A percentile compares a stretch with the other conserved stretches of the same genome.
Evolutionary conservation across 2,888 invertebrate genomes (phyloP).

Genomic region (Dasysyrphus albostriatus): DNA sequence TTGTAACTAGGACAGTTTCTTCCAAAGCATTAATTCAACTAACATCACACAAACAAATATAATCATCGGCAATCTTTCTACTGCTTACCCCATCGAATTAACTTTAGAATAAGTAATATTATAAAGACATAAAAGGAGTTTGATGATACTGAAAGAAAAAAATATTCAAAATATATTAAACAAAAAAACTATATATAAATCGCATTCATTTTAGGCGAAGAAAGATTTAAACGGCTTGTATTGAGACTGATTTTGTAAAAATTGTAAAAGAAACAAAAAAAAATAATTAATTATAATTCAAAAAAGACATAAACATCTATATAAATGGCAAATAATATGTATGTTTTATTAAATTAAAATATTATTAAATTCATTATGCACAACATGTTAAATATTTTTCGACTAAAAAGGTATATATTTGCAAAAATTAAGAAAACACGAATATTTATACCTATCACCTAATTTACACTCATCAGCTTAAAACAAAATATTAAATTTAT

Average conservation of each 20-base stretch:
- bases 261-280: constrained; percentile 61
- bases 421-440: constrained; percentile 40
- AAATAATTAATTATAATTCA: constrained; percentile 21
- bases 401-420: constrained; percentile 67
- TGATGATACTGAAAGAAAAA: constrained; percentile 7
- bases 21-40: constrained; percentile 14
- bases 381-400: constrained; percentile 76
- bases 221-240: constrained; percentile 79
- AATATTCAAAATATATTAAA: constrained; percentile 32
- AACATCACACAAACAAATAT: constrained; percentile 4
- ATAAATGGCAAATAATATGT: constrained; percentile 15
- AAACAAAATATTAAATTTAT: constrained; percentile 63
- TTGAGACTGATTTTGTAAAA: constrained; percentile 81
- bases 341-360: constrained; percentile 64
- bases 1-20: constrained; percentile 50
- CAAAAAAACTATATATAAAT: constrained; percentile 38
- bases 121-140: constrained; percentile 9
- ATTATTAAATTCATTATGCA: constrained; percentile 70
- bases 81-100: constrained; percentile 71
- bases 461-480: constrained; percentile 70
- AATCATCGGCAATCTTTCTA: constrained; percentile 64
- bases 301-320: constrained; percentile 31
- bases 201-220: constrained; percentile 62
- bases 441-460: constrained; percentile 61
- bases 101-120: constrained; percentile 26